Conservation (phyloP, 2,113 vertebrate species). For the Aspiorhynchus laticeps region DNA sequence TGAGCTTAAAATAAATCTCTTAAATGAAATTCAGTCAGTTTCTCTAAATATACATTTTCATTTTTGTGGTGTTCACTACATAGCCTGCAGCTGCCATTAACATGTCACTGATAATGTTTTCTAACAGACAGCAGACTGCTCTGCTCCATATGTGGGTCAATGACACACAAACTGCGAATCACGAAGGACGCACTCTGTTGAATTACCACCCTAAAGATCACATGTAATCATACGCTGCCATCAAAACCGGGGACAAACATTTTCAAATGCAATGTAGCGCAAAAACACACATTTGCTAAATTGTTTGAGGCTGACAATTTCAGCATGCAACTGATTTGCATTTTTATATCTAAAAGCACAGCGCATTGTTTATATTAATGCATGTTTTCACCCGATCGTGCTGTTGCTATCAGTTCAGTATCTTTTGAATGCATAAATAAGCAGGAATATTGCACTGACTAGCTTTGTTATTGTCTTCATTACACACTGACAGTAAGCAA, state of each 20-base stretch:
- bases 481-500: slow-evolving; percentile 38
- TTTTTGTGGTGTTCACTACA: not conserved
- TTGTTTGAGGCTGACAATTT: slow-evolving; percentile 25
- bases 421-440: slow-evolving; percentile 52
- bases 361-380: slow-evolving; percentile 28
- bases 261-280: slow-evolving; percentile 21
- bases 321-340: slow-evolving; percentile 34
- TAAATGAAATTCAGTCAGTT: slow-evolving; percentile 6
- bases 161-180: slow-evolving; percentile 31
- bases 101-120: slow-evolving; percentile 37
- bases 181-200: not conserved
- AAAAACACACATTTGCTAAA: slow-evolving; percentile 37
- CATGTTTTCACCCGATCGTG: slow-evolving; percentile 35
- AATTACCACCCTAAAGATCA: slow-evolving; percentile 23
- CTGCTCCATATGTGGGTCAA: slow-evolving; percentile 49
- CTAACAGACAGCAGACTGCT: slow-evolving; percentile 30
- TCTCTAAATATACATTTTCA: not conserved
- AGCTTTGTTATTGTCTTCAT: slow-evolving; percentile 48
- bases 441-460: slow-evolving; percentile 15
- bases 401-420: slow-evolving; percentile 43
- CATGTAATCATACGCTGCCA: slow-evolving; percentile 4
- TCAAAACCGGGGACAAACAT: slow-evolving; percentile 3
- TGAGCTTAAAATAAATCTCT: slow-evolving; percentile 3
- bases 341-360: slow-evolving; percentile 45
- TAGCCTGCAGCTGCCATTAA: slow-evolving; percentile 39